These are phyloP conservation scores for Galemys pyrenaicus DNA, from an alignment of 2,113 vertebrate genomes.

Conservation along the genomic window DNA sequence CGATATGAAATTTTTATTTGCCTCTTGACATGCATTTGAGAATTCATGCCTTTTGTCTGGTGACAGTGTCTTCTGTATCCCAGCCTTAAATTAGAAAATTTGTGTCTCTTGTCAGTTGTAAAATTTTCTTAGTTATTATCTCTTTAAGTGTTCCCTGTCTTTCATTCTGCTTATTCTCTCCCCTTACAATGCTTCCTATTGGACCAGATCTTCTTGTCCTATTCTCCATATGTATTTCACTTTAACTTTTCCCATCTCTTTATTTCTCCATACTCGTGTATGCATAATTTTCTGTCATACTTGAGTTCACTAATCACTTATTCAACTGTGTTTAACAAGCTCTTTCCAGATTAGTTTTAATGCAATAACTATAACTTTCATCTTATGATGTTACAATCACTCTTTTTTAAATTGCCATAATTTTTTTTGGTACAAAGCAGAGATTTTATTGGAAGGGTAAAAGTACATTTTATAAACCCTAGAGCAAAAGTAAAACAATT, in stretches of 20 bases:
- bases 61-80: neutral
- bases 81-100: neutral
- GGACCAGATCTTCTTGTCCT: neutral
- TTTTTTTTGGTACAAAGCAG: neutral
- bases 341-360: neutral
- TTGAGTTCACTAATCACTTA: slow-evolving; percentile 1
- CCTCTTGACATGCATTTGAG: neutral
- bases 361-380: neutral
- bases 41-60: neutral
- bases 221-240: neutral
- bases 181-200: neutral
- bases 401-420: neutral
- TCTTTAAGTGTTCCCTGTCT: neutral
- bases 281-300: neutral
- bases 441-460: neutral
- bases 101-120: neutral
- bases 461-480: neutral
- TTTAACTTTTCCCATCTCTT: neutral
- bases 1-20: neutral
- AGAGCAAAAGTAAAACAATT: neutral
- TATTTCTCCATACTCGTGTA: neutral
- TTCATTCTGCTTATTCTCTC: neutral
- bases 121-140: neutral
- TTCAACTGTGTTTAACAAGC: neutral
- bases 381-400: neutral